Conservation (phyloP, 2,113 vertebrate species). For the Spea bombifrons region DNA sequence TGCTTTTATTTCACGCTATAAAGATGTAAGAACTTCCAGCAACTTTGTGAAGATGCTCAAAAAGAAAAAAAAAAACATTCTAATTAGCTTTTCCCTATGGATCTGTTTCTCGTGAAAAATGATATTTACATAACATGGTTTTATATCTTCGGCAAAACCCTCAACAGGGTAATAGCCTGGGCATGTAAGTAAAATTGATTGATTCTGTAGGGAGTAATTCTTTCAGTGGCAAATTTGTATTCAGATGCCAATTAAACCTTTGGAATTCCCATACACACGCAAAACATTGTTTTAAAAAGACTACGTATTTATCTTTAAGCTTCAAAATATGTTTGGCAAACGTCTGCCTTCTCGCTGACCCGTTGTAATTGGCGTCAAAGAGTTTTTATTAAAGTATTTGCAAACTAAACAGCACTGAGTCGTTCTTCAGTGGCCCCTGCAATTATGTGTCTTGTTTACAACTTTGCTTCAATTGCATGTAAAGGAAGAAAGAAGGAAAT, state of each 20-base stretch:
- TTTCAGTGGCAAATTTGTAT: constrained; percentile 17
- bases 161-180: constrained; percentile 44
- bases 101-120: constrained; percentile 57
- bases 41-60: constrained; percentile 51
- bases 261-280: constrained; percentile 47
- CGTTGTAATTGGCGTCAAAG: constrained; percentile 39
- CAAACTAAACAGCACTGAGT: constrained; percentile 6
- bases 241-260: constrained; percentile 46
- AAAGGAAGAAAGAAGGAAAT: constrained; percentile 29
- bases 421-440: constrained; percentile 6
- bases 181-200: constrained; percentile 37
- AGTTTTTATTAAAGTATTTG: constrained; percentile 39
- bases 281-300: constrained; percentile 40
- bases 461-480: constrained; percentile 19
- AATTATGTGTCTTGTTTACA: constrained; percentile 46
- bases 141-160: constrained; percentile 49
- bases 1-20: constrained; percentile 13
- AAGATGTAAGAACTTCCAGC: constrained; percentile 19
- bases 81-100: constrained; percentile 55
- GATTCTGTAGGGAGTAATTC: constrained; percentile 44
- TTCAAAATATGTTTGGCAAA: constrained; percentile 50
- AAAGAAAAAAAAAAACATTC: constrained; percentile 38
- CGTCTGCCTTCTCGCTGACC: constrained; percentile 44
- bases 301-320: constrained; percentile 44
- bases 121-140: constrained; percentile 51